Percentiles rank a stretch among this genome's conserved stretches.
Conservation (phyloP, 2,113 vertebrate species). For the Phalacrocorax brasilianus region DNA sequence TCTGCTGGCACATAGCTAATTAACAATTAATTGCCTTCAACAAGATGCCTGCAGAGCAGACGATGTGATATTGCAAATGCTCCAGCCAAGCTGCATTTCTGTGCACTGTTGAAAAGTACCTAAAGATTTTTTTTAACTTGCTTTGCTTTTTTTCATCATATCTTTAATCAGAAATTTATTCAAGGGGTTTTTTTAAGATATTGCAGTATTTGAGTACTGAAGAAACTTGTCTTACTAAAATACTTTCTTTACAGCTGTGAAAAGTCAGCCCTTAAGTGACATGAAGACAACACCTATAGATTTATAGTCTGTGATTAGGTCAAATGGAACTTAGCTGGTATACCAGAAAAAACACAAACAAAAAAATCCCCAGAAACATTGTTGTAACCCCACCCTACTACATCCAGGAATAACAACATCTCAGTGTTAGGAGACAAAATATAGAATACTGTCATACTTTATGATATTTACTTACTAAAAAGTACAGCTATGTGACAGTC, state of each 20-base stretch:
- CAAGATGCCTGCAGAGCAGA: slow-evolving; percentile 2
- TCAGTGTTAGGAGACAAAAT: neutral
- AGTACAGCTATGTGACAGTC: neutral
- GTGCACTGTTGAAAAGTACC: neutral
- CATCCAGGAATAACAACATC: neutral
- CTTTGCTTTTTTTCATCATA: neutral
- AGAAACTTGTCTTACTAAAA: neutral
- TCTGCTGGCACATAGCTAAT: slow-evolving; percentile 22
- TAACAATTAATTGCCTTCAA: slow-evolving; percentile 55
- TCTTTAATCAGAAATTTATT: neutral
- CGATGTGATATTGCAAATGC: slow-evolving; percentile 5
- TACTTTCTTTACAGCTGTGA: neutral
- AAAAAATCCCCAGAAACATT: neutral
- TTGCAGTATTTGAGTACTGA: neutral
- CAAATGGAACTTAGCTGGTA: neutral
- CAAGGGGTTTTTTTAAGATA: neutral
- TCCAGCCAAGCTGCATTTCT: neutral
- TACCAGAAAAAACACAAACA: neutral
- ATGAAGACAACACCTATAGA: neutral
- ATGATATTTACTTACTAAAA: neutral
- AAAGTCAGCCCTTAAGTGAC: neutral
- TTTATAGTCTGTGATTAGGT: neutral
- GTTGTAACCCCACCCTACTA: neutral
- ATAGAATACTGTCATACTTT: neutral
- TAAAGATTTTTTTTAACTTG: neutral